These are phyloP conservation scores for Asobara japonica DNA, from an alignment of 1,140 invertebrate species.

Conservation along the genomic window DNA sequence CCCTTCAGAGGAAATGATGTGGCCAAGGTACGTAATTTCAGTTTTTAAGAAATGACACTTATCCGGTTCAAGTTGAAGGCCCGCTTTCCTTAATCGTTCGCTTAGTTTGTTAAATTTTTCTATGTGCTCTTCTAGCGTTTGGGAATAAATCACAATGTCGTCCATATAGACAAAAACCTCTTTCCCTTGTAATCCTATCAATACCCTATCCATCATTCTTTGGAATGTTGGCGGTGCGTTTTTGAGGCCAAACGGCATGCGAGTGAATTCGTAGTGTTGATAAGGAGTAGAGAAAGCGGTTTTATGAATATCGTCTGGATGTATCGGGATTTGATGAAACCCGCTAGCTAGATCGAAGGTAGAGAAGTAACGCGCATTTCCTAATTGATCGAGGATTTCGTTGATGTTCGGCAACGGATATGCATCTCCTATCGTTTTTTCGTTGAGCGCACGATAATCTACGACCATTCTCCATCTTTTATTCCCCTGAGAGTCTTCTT, in stretches of 20 bases:
- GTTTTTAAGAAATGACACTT: slow-evolving; percentile 22
- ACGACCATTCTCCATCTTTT: slow-evolving; percentile 15
- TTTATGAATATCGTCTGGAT: too few relatives aligned
- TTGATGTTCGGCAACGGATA: slow-evolving; percentile 18
- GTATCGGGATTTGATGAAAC: slow-evolving; percentile 5
- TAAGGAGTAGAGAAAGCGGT: too few relatives aligned
- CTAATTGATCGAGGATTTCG: too few relatives aligned
- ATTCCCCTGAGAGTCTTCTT: background rate
- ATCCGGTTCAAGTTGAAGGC: slow-evolving; percentile 19
- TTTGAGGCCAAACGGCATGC: too few relatives aligned
- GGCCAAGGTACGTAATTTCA: background rate
- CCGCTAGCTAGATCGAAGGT: slow-evolving; percentile 17
- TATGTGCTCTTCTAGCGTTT: too few relatives aligned
- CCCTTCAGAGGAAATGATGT: background rate
- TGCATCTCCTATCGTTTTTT: slow-evolving; percentile 13
- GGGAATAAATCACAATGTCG: too few relatives aligned
- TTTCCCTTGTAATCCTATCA: too few relatives aligned
- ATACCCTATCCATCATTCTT: too few relatives aligned
- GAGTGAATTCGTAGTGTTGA: too few relatives aligned
- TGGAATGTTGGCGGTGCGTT: too few relatives aligned
- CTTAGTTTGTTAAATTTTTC: background rate
- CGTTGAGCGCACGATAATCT: slow-evolving; percentile 1
- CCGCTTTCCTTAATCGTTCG: background rate
- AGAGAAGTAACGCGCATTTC: background rate
- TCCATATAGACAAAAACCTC: too few relatives aligned